Evolutionary conservation across 2,113 vertebrate genomes (phyloP), one percentile per base, ranked within the genome.

Genomic region (Neolamprologus kungweensis): DNA sequence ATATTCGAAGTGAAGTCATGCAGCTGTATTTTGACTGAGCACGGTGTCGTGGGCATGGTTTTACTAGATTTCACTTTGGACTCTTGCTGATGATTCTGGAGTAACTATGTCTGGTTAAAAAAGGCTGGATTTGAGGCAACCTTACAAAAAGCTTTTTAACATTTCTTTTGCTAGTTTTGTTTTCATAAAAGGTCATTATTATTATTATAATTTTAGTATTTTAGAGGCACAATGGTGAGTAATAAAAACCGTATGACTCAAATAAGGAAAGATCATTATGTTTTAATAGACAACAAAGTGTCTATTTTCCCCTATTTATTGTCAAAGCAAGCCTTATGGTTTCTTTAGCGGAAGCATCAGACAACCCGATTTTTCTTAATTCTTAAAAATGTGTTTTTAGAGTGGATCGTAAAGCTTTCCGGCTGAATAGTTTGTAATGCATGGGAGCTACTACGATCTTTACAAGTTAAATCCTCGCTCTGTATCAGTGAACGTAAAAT

Each of bases 211-310:
- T 45, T 51, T n/a, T 55, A 33, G 68, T 31, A 40, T 83, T 87
- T 86, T 73, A 31, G 17, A 85, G 79, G n/a, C 65, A 65, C 79
- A 28, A 9, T 42, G 28, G 21, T 2, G 17, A 68, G 42, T 23
- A 16, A 87, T 85, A 54, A 63, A 91, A 51, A 19, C 37, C n/a
- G 57, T 16, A 37, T 85, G 47, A 54, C 45, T 85, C 54, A 35
- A 33, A 75, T 58, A 58, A 28, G 50, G 35, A 87, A 82, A 80
- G 21, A 80, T 81, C 57, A 60, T 57, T 19, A 14, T 40, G 42
- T 47, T 88, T 91, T 88, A 87, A 87, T 28, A 21, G 51, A 80
- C 63, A 83, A 68, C 79, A 80, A 82, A 86, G n/a, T 68, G 53
- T 83, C 19, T 35, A 73, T 82, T 47, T 75, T 9, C 37, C 7